A percentile compares a stretch with the other conserved stretches of the same genome.
phyloP scores from a whole-genome alignment of 2,797 vertebrate genomes.

The Botia kubotai region DNA sequence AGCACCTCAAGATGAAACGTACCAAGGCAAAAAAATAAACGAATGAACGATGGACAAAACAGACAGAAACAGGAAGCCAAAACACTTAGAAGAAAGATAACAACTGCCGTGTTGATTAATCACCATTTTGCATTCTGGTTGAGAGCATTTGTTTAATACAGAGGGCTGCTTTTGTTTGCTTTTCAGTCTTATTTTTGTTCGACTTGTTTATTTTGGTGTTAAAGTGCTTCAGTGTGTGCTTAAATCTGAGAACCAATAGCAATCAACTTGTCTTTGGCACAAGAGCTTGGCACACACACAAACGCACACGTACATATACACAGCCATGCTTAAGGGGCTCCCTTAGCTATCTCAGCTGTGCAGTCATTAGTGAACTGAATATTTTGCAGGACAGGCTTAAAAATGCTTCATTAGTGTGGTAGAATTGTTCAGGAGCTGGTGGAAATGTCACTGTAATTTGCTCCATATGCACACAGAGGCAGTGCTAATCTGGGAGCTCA shows the following conservation, averaged over 20 bases:
- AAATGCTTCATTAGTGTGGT: constrained; percentile 39
- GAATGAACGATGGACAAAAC: constrained; percentile 47
- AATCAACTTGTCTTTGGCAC: constrained; percentile 32
- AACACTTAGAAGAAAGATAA: constrained; percentile 40
- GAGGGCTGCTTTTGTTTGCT: constrained; percentile 67
- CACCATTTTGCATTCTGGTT: constrained; percentile 54
- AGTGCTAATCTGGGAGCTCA: constrained; percentile 62
- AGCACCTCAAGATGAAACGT: constrained; percentile 65
- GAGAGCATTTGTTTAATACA: constrained; percentile 60
- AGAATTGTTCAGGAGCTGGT: constrained; percentile 28
- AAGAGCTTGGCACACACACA: constrained; percentile 26
- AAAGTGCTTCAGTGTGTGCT: constrained; percentile 12
- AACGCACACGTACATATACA: constrained; percentile 5
- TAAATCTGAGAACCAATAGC: constrained; percentile 41
- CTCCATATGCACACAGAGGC: constrained; percentile 71
- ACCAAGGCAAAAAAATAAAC: constrained; percentile 32
- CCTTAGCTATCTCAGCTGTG: background rate
- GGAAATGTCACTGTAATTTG: constrained; percentile 64
- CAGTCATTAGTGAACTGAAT: constrained; percentile 45
- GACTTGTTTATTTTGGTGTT: constrained; percentile 22
- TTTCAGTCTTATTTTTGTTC: constrained; percentile 44
- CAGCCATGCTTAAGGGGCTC: background rate
- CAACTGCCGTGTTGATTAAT: constrained; percentile 45
- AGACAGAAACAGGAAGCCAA: constrained; percentile 41
- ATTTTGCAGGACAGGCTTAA: constrained; percentile 38